A percentile compares a stretch with the other conserved stretches of the same genome.
Evolutionary conservation across 2,113 vertebrate genomes (phyloP).

Genomic region (Brevimyrus niger): DNA sequence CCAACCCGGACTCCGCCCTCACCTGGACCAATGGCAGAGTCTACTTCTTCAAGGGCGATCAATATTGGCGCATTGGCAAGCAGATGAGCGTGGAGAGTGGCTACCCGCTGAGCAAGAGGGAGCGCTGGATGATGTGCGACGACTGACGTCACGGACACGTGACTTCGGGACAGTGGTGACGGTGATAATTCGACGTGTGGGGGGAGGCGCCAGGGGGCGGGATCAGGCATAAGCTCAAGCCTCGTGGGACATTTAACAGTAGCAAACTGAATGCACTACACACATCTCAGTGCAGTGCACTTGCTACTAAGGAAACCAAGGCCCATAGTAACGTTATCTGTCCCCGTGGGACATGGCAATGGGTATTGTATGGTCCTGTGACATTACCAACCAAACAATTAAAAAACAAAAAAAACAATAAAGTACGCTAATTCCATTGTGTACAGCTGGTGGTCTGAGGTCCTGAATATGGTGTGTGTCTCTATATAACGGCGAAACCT

Average conservation of each 20-base stretch:
- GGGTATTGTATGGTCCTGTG: background rate
- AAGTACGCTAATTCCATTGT: background rate
- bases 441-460: background rate
- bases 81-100: slow-evolving; percentile 55
- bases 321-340: background rate
- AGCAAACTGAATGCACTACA: background rate
- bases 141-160: slow-evolving; percentile 34
- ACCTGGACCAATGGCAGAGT: slow-evolving; percentile 59
- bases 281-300: background rate
- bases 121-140: slow-evolving; percentile 67
- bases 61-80: slow-evolving; percentile 63
- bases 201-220: background rate
- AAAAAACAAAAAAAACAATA: background rate
- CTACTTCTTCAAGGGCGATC: slow-evolving; percentile 65
- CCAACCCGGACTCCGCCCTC: slow-evolving; percentile 52
- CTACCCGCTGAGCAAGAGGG: slow-evolving; percentile 52
- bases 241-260: background rate
- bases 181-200: background rate
- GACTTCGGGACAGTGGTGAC: background rate
- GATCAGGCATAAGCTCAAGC: background rate
- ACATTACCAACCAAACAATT: background rate
- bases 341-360: background rate
- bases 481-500: background rate
- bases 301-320: background rate
- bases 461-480: background rate